Evolutionary conservation across 64 coral and sea anemone species (phyloP).

Genomic region (Montipora sp.): DNA sequence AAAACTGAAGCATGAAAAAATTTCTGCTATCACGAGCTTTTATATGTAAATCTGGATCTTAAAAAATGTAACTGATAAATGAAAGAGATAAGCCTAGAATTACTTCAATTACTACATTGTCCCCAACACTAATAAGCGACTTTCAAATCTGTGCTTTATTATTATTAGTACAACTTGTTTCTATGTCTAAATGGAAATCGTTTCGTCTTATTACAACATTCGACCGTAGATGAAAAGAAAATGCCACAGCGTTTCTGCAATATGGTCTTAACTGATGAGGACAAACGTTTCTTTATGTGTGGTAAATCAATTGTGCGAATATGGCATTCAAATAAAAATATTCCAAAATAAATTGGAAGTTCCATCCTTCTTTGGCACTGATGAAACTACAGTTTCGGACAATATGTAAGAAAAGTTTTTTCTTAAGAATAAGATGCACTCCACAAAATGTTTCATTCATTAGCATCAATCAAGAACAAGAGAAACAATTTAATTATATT

Average conservation of each 20-base stretch:
- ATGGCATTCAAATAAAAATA: not conserved
- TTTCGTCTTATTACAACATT: not conserved
- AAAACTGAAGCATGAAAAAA: too few species aligned
- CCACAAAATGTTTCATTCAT: not conserved
- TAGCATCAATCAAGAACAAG: not conserved
- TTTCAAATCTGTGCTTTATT: too few species aligned
- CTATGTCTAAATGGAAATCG: not conserved
- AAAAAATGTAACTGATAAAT: not conserved
- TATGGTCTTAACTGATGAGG: not conserved
- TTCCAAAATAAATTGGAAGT: too few species aligned
- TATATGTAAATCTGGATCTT: not conserved
- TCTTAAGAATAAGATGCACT: too few species aligned
- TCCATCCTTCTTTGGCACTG: too few species aligned
- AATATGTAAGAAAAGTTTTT: too few species aligned
- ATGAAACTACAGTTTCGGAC: too few species aligned
- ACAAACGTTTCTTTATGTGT: not conserved
- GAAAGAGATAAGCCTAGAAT: slow-evolving; percentile 8
- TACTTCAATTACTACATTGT: not conserved
- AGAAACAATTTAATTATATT: not conserved
- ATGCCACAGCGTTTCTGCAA: not conserved
- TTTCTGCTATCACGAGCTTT: too few species aligned
- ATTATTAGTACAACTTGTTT: not conserved
- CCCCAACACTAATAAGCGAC: too few species aligned
- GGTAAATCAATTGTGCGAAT: not conserved
- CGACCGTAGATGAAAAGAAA: not conserved